Evolutionary conservation across 2,888 invertebrate genomes (phyloP).

Genomic region (Pemphredon lugubris): DNA sequence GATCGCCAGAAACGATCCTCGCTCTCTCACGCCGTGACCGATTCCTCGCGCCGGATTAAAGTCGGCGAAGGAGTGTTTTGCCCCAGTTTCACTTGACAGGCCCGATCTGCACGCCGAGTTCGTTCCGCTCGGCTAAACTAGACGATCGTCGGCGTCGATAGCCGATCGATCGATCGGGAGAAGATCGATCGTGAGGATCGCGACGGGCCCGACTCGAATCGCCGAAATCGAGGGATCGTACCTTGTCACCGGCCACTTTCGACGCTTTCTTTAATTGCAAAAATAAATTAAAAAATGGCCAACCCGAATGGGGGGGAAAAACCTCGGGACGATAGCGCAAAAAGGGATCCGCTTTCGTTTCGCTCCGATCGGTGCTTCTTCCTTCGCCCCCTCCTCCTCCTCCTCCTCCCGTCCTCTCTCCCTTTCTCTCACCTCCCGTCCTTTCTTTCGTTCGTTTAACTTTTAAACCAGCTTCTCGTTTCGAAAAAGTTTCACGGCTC

Average conservation of each 20-base stretch:
- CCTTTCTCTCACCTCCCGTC: conserved; percentile 10
- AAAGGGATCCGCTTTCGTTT: conserved; percentile 42
- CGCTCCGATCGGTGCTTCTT: conserved; percentile 42
- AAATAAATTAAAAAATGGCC: conserved; percentile 29
- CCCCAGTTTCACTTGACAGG: conserved; percentile 72
- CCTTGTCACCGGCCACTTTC: conserved; percentile 33
- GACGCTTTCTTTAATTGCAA: conserved; percentile 36
- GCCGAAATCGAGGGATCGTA: conserved; percentile 27
- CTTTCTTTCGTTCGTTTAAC: not conserved
- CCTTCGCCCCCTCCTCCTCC: too few species aligned
- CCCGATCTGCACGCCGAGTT: conserved; percentile 66
- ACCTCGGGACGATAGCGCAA: conserved; percentile 13
- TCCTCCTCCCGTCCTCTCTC: conserved; percentile 20
- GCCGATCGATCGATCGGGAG: conserved; percentile 48
- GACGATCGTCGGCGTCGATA: conserved; percentile 64
- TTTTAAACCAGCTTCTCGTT: conserved; percentile 5
- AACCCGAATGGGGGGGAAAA: conserved; percentile 17
- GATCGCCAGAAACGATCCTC: conserved; percentile 5
- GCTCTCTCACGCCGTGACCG: conserved; percentile 68
- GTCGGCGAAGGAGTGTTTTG: conserved; percentile 71
- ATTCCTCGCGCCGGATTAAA: conserved; percentile 69
- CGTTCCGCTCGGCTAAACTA: conserved; percentile 68
- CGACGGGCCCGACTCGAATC: conserved; percentile 24
- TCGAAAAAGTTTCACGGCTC: not conserved
- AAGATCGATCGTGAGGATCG: not conserved